phyloP scores from a whole-genome alignment of 2,888 invertebrate genomes.

The Candidula unifasciata region DNA sequence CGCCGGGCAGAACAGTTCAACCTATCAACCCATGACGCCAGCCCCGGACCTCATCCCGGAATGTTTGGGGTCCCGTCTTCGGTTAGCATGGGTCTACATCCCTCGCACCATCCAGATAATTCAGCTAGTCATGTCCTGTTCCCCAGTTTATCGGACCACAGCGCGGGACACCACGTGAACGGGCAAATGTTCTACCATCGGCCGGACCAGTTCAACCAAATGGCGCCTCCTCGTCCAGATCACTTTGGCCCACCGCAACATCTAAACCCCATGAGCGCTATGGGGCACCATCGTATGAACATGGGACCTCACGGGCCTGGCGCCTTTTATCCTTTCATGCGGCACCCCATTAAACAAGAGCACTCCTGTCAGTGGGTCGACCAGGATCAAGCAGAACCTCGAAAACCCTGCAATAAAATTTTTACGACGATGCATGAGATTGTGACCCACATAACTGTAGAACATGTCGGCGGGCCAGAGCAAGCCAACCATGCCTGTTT shows the following conservation, averaged over 20 bases:
- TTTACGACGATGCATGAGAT: conserved; percentile 97
- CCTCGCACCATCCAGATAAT: conserved; percentile 75
- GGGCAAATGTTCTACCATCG: conserved; percentile 76
- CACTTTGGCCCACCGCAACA: conserved; percentile 69
- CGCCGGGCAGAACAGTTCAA: conserved; percentile 83
- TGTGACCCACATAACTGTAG: conserved; percentile 96
- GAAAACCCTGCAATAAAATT: conserved; percentile 92
- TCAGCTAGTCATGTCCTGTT: conserved; percentile 72
- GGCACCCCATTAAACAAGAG: conserved; percentile 83
- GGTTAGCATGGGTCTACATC: conserved; percentile 69
- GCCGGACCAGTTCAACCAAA: conserved; percentile 75
- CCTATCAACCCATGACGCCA: conserved; percentile 69
- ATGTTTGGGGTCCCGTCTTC: conserved; percentile 80
- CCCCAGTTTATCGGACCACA: conserved; percentile 74
- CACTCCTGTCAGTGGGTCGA: conserved; percentile 86
- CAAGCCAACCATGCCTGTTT: conserved; percentile 98
- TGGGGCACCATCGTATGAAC: conserved; percentile 73
- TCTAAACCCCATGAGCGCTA: conserved; percentile 71
- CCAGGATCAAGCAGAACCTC: conserved; percentile 85
- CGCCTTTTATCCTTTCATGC: conserved; percentile 94
- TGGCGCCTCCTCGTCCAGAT: conserved; percentile 71
- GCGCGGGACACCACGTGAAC: conserved; percentile 71
- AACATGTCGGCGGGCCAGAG: conserved; percentile 98
- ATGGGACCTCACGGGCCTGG: conserved; percentile 80
- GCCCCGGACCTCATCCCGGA: conserved; percentile 77